These are phyloP conservation scores for Zenarchopterus dispar DNA, from an alignment of 2,797 vertebrate genomes.

Conservation along the genomic window DNA sequence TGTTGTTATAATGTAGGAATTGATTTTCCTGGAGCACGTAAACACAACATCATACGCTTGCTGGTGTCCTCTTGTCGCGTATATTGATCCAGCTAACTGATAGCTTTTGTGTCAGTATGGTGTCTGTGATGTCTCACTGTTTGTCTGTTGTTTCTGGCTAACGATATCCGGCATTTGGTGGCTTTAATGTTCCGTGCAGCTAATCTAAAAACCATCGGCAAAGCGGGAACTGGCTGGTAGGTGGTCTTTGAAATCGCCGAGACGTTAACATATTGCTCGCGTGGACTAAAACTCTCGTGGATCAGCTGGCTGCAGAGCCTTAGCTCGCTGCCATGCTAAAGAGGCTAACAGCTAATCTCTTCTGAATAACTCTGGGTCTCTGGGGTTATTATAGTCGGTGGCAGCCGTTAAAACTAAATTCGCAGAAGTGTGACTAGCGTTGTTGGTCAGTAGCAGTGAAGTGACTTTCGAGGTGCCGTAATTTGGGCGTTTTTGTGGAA, in stretches of 20 bases:
- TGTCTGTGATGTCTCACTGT: constrained; percentile 61
- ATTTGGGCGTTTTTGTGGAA: not conserved
- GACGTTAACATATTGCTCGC: constrained; percentile 56
- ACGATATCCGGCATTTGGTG: constrained; percentile 67
- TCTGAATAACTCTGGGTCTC: not conserved
- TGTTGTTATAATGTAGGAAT: fast-evolving
- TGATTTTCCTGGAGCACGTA: not conserved
- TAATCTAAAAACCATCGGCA: constrained; percentile 84
- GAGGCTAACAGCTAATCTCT: constrained; percentile 35
- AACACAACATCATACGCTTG: constrained; percentile 48
- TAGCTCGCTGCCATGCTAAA: constrained; percentile 47
- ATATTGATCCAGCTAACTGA: constrained; percentile 58
- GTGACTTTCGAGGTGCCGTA: not conserved
- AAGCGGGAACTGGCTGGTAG: constrained; percentile 87
- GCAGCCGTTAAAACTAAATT: not conserved
- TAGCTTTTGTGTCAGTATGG: constrained; percentile 77
- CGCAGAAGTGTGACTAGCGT: fast-evolving
- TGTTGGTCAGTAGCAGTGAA: too few relatives aligned
- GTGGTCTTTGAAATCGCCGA: constrained; percentile 59
- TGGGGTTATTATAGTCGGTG: not conserved
- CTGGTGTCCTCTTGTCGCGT: constrained; percentile 52
- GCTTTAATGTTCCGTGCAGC: constrained; percentile 87
- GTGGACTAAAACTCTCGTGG: constrained; percentile 52
- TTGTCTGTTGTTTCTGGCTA: constrained; percentile 77
- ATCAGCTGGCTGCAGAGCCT: constrained; percentile 47